These are phyloP conservation scores for Equus quagga DNA, from an alignment of 2,113 vertebrate genomes.

Conservation along the genomic window DNA sequence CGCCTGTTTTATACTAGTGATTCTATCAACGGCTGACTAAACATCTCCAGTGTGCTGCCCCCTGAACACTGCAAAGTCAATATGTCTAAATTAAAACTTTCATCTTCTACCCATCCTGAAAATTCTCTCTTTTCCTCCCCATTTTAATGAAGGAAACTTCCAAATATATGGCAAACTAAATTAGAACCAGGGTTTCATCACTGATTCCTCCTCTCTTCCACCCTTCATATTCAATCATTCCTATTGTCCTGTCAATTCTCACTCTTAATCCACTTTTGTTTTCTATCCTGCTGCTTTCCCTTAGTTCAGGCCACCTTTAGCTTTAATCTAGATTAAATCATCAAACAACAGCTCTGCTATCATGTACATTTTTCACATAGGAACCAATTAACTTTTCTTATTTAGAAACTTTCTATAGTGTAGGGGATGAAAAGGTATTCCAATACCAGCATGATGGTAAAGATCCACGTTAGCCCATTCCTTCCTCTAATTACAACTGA, in stretches of 20 bases:
- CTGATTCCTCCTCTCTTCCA: background rate
- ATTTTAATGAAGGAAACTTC: background rate
- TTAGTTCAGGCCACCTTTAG: background rate
- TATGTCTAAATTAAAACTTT: background rate
- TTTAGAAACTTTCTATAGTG: background rate
- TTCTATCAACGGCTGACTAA: background rate
- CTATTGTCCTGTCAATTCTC: background rate
- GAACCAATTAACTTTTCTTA: background rate
- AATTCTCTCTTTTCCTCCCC: background rate
- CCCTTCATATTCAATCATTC: background rate
- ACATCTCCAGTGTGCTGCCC: background rate
- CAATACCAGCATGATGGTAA: background rate
- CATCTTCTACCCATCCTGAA: background rate
- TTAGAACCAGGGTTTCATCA: background rate
- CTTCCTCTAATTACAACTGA: background rate
- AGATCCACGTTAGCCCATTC: background rate
- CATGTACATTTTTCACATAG: background rate
- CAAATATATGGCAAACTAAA: background rate
- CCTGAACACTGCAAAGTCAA: background rate
- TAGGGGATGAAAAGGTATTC: background rate
- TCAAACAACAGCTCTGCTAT: background rate
- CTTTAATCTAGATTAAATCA: background rate
- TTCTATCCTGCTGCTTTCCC: background rate
- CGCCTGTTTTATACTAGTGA: background rate
- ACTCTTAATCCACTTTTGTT: background rate